Evolutionary conservation across 2,797 vertebrate genomes (phyloP).

Genomic region (Mormyrops boulengeri): DNA sequence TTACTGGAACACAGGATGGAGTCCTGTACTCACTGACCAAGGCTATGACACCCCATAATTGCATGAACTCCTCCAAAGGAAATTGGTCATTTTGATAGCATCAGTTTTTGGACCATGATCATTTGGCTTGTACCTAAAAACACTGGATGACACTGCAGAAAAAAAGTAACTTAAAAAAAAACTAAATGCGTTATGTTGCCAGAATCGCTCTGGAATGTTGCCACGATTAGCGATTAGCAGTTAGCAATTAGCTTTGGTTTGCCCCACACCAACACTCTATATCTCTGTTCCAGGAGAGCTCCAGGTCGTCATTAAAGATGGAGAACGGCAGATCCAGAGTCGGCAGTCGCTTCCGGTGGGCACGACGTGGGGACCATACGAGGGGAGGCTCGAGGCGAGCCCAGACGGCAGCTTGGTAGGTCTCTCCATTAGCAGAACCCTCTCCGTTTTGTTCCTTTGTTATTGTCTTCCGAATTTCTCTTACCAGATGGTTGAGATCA

Average conservation of each 20-base stretch:
- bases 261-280: not conserved
- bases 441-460: conserved; percentile 4
- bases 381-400: conserved; percentile 93
- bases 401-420: conserved; percentile 78
- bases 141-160: not conserved
- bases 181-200: not conserved
- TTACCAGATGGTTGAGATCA: conserved; percentile 21
- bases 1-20: conserved; percentile 68
- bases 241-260: not conserved
- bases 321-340: conserved; percentile 86
- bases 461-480: conserved; percentile 20
- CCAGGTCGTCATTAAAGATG: conserved; percentile 85
- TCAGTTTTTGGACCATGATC: not conserved
- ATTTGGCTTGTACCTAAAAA: not conserved
- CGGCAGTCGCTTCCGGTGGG: conserved; percentile 92
- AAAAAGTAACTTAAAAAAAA: not conserved
- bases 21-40: conserved; percentile 47
- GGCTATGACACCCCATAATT: conserved; percentile 59
- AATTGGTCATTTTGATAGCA: conserved; percentile 27
- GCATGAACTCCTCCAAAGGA: conserved; percentile 60
- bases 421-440: conserved; percentile 30
- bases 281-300: conserved; percentile 80
- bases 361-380: conserved; percentile 94
- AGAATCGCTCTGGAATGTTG: not conserved
- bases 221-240: not conserved